A percentile compares a stretch with the other conserved stretches of the same genome.
Conservation (phyloP, 2,113 vertebrate genomes). For the Pituophis catenifer region DNA sequence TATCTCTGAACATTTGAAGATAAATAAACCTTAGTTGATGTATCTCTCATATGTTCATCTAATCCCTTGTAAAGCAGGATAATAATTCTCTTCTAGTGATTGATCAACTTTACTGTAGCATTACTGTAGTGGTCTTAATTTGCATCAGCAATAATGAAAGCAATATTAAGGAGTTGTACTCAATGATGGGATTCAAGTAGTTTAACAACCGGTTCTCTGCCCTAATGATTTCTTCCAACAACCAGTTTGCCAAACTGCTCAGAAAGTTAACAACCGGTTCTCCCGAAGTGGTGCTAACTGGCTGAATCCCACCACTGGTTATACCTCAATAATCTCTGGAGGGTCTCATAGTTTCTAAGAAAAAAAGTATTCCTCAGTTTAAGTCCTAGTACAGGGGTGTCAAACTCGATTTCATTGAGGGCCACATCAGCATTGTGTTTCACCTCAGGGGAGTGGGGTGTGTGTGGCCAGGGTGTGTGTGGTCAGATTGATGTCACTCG, state of each 20-base stretch:
- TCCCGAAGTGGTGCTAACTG: too few relatives aligned
- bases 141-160: neutral
- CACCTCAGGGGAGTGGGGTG: too few relatives aligned
- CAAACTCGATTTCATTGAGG: too few relatives aligned
- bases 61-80: neutral
- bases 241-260: too few relatives aligned
- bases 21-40: neutral
- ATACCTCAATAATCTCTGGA: neutral
- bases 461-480: too few relatives aligned
- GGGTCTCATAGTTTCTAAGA: neutral
- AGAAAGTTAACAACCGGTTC: too few relatives aligned
- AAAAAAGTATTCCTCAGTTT: neutral
- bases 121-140: neutral
- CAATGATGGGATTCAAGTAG: too few relatives aligned
- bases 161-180: neutral
- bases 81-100: neutral
- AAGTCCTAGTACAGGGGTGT: neutral
- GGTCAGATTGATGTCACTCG: too few relatives aligned
- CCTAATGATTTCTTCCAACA: too few relatives aligned
- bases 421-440: too few relatives aligned
- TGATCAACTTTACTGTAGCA: neutral
- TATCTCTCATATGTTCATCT: neutral
- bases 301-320: too few relatives aligned
- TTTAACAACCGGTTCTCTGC: too few relatives aligned
- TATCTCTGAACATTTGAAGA: neutral